These are phyloP conservation scores for Spodoptera picta DNA, from an alignment of 2,888 invertebrate genomes.

Conservation along the genomic window DNA sequence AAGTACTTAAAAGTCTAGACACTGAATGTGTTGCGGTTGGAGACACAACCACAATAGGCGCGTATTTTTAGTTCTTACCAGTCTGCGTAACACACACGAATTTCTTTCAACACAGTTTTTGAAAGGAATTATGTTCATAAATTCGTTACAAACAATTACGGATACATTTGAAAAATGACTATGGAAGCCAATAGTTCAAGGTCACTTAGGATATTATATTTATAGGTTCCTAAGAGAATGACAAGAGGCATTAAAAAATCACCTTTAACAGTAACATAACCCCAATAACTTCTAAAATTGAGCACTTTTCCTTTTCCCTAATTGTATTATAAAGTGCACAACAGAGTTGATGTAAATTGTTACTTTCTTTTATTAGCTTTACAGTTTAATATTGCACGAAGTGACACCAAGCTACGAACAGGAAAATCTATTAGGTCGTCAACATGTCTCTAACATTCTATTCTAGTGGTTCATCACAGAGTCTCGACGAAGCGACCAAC, in stretches of 20 bases:
- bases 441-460: constrained; percentile 26
- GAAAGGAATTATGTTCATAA: not conserved
- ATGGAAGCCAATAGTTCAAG: no score
- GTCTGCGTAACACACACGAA: not conserved
- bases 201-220: no score
- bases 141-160: not conserved
- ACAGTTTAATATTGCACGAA: not conserved
- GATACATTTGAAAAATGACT: no score
- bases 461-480: constrained; percentile 34
- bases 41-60: constrained; percentile 47
- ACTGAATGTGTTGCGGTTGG: constrained; percentile 34
- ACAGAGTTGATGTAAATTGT: no score
- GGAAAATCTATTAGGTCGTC: constrained; percentile 17
- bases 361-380: no score
- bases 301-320: no score
- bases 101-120: constrained; percentile 6
- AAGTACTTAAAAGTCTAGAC: constrained; percentile 45
- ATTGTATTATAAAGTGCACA: no score
- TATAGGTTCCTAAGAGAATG: no score
- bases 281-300: no score
- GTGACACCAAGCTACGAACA: not conserved
- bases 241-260: no score
- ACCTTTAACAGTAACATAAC: no score
- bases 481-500: constrained; percentile 21
- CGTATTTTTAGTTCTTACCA: constrained; percentile 35